Evolutionary conservation across 2,797 vertebrate species (phyloP).

Genomic region (Anguilla megastoma): DNA sequence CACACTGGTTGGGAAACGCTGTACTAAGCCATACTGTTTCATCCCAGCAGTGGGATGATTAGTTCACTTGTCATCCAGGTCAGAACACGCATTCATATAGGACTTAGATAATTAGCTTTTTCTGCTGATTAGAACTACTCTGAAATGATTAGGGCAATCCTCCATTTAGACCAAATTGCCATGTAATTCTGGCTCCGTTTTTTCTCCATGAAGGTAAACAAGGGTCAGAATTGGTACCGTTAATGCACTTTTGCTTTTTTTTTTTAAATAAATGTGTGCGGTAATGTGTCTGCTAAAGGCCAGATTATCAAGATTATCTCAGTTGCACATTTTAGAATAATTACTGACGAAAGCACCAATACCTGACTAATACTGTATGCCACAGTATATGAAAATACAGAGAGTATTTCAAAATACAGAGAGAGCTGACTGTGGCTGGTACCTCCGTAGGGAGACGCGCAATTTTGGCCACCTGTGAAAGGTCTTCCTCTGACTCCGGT

Average conservation of each 20-base stretch:
- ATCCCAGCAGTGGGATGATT: neutral
- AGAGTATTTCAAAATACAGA: neutral
- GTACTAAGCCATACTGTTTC: neutral
- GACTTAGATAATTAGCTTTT: neutral
- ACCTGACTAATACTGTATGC: neutral
- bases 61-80: neutral
- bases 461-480: too few relatives aligned
- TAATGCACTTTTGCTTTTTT: neutral
- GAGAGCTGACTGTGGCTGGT: too few relatives aligned
- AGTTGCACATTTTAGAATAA: neutral
- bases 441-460: too few relatives aligned
- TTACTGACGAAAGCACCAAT: neutral
- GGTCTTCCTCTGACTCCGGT: too few relatives aligned
- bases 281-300: neutral
- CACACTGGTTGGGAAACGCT: too few relatives aligned
- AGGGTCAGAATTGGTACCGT: neutral
- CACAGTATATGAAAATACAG: neutral
- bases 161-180: neutral
- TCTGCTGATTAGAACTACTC: neutral
- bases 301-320: neutral
- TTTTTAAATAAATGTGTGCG: neutral
- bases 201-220: neutral
- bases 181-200: neutral
- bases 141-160: neutral
- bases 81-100: neutral